Percentiles rank a stretch among this genome's conserved stretches.
Evolutionary conservation across 1,140 invertebrate genomes (phyloP).

Genomic region (Melipona quadrifasciata): DNA sequence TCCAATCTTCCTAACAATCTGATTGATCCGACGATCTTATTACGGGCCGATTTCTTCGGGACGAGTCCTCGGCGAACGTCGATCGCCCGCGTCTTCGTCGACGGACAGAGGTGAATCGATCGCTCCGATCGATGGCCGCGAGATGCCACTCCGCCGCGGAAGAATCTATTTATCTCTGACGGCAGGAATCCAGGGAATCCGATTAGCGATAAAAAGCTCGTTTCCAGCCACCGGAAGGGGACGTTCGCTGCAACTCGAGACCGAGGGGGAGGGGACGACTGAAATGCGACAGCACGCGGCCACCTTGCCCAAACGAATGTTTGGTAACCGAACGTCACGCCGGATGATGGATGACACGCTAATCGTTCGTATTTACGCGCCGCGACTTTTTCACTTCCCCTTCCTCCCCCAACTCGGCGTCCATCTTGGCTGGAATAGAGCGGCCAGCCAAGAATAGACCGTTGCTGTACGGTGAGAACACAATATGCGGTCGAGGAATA

Average conservation of each 20-base stretch:
- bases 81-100: background rate
- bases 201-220: constrained; percentile 67
- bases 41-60: constrained; percentile 13
- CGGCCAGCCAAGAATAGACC: constrained; percentile 33
- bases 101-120: background rate
- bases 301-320: constrained; percentile 62
- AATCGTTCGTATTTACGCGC: constrained; percentile 75
- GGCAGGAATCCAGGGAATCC: constrained; percentile 57
- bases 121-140: background rate
- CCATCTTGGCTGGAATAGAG: constrained; percentile 19
- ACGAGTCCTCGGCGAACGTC: background rate
- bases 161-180: constrained; percentile 56
- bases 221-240: constrained; percentile 42
- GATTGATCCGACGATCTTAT: constrained; percentile 46
- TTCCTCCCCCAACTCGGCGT: background rate
- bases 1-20: constrained; percentile 31
- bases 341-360: constrained; percentile 74
- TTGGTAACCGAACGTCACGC: constrained; percentile 65
- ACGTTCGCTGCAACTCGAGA: constrained; percentile 4
- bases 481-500: constrained; percentile 10
- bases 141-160: background rate
- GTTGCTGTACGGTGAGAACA: background rate
- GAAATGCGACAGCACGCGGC: constrained; percentile 16
- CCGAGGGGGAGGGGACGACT: background rate
- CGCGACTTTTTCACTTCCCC: constrained; percentile 55